A percentile compares a stretch with the other conserved stretches of the same genome.
These are phyloP conservation scores for Syngnathus scovelli DNA, from an alignment of 2,113 vertebrate species.

Conservation along the genomic window DNA sequence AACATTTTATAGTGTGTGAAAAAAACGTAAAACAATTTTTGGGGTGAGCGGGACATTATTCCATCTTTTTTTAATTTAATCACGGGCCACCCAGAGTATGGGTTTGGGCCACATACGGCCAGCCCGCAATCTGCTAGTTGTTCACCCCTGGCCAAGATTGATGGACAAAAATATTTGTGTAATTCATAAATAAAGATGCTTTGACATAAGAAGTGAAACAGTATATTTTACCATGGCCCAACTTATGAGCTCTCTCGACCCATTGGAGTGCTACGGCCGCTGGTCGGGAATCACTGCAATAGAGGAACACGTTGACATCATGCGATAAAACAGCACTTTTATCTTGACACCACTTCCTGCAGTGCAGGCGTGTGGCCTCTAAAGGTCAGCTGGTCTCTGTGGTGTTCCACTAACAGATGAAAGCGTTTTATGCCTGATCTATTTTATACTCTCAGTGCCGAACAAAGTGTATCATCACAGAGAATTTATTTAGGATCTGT, in stretches of 20 bases:
- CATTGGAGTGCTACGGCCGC: background rate
- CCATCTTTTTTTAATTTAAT: too few species aligned
- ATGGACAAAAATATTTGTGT: background rate
- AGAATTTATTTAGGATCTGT: background rate
- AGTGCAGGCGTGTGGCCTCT: constrained; percentile 11
- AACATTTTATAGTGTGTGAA: background rate
- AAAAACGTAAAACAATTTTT: too few species aligned
- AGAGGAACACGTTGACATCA: constrained; percentile 11
- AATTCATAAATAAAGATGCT: background rate
- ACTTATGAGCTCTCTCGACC: background rate
- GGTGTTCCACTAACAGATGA: constrained; percentile 5
- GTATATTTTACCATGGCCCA: background rate
- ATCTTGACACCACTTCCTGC: constrained; percentile 8
- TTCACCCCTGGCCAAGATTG: background rate
- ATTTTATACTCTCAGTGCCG: background rate
- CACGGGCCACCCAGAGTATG: too few species aligned
- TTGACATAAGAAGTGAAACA: background rate
- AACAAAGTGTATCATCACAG: background rate
- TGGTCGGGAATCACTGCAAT: background rate
- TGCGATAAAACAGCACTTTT: constrained; percentile 16
- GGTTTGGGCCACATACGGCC: too few species aligned
- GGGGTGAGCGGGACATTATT: too few species aligned
- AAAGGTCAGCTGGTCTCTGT: constrained; percentile 14
- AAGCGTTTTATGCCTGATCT: background rate
- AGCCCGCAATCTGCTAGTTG: too few species aligned